Conservation (phyloP, 2,888 invertebrate genomes). For the Drosophila limbata region DNA sequence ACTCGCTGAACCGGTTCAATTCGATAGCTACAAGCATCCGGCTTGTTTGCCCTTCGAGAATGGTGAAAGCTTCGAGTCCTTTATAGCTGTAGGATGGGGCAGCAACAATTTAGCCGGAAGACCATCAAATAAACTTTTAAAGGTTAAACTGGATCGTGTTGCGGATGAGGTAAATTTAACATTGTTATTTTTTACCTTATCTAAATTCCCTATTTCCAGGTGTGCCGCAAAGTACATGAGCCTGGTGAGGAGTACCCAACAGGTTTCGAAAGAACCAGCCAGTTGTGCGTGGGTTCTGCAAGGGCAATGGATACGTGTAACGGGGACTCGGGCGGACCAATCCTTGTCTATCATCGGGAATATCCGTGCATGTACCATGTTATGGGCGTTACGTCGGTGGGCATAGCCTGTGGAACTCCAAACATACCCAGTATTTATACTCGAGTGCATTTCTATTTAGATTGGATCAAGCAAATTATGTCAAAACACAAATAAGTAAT, state of each 20-base stretch:
- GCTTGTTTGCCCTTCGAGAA: slow-evolving; percentile 84
- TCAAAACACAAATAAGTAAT: not conserved
- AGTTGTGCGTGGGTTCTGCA: slow-evolving; percentile 78
- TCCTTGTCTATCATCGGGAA: slow-evolving; percentile 64
- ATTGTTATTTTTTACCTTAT: not conserved
- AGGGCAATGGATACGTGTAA: slow-evolving; percentile 72
- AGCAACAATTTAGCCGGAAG: slow-evolving; percentile 77
- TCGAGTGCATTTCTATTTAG: slow-evolving; percentile 68
- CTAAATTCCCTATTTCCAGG: slow-evolving; percentile 15
- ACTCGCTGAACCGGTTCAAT: slow-evolving; percentile 82
- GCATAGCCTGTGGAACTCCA: slow-evolving; percentile 72
- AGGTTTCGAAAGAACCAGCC: slow-evolving; percentile 66
- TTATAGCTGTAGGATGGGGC: slow-evolving; percentile 86
- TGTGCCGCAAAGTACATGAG: slow-evolving; percentile 50
- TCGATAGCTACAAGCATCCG: slow-evolving; percentile 85
- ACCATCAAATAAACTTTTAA: slow-evolving; percentile 85
- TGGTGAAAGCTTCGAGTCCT: slow-evolving; percentile 52
- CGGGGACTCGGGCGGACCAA: slow-evolving; percentile 81
- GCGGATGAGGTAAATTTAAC: slow-evolving; percentile 47
- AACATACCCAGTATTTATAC: slow-evolving; percentile 78
- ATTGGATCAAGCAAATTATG: slow-evolving; percentile 68
- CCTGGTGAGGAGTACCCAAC: slow-evolving; percentile 57
- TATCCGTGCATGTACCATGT: slow-evolving; percentile 79
- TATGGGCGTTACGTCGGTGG: slow-evolving; percentile 75
- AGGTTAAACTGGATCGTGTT: slow-evolving; percentile 86